Base-by-base conservation (phyloP, 1,140 invertebrate species). In the Drosophila fuyamai region DNA sequence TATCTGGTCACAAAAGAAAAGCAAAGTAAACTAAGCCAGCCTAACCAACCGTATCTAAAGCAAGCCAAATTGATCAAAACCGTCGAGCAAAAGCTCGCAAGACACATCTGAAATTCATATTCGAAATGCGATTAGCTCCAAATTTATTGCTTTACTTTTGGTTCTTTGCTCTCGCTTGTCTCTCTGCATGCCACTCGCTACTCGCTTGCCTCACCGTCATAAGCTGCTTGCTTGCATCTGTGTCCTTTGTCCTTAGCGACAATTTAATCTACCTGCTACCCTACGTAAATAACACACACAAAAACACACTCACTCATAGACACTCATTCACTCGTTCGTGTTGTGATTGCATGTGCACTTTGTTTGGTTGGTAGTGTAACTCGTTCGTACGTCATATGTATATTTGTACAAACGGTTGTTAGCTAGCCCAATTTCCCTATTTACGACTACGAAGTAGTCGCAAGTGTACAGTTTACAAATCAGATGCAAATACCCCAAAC, bases 141-240 rank as follows among this genome's bases (percentile, higher is more conserved):
- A 65, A 58, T 56, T 66, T 38, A 75, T 78, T 75, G 76, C 60
- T 75, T 83, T 83, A 53, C 48, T 77, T 83, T 82, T 77, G 60
- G 77, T 74, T 82, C 75, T 85, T 86, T 79, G 79, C 81, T 78
- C 81, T 76, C 46, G 59, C 59, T 66, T 63, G 44, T 41, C 47
- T 66, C 76, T 73, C 76, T 82, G 57, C 65, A 40, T 73, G 54
- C 27, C 27, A 58, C 57, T 70, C 63, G 44, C 36, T 1, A 63
- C 40, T 63, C 56, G 71, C 51, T 50, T 35, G 29, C 29, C 29
- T 36, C 41, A 48, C 5, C 29, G 48, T 18, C 12, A 44, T 57
- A 51, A 13, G 57, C 43, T 63, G 41, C 50, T 57, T 47, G 43
- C 57, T 41, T 54, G 50, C 62, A 18, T 62, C 36, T 51, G 43